phyloP scores from a whole-genome alignment of 2,888 invertebrate species.

The Slavum lentiscoides region DNA sequence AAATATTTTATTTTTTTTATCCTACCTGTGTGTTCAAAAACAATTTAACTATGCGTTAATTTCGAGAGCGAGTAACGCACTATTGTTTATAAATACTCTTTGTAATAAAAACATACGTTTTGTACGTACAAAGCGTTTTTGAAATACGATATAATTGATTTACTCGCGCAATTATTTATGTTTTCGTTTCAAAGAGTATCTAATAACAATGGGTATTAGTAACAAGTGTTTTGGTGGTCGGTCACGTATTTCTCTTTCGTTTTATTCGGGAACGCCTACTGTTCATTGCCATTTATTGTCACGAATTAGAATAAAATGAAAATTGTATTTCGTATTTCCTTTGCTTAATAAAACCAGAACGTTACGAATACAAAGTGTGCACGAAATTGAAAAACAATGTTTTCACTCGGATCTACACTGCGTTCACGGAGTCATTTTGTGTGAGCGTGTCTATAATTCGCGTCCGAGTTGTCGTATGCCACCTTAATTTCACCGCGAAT shows the following conservation, averaged over 20 bases:
- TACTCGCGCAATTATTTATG: background rate
- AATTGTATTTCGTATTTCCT: background rate
- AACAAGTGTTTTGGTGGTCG: conserved; percentile 10
- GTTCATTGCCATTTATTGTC: background rate
- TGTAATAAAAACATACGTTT: too few relatives aligned
- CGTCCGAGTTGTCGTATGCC: too few relatives aligned
- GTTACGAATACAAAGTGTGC: background rate
- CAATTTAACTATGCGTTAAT: too few relatives aligned
- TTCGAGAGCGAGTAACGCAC: too few relatives aligned
- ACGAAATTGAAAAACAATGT: background rate
- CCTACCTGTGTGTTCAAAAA: too few relatives aligned
- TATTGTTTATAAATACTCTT: too few relatives aligned
- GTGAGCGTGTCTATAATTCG: too few relatives aligned
- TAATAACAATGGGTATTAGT: background rate
- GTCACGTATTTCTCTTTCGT: background rate
- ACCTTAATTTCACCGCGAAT: too few relatives aligned
- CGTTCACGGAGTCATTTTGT: too few relatives aligned
- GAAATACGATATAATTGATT: background rate
- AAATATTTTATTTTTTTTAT: too few relatives aligned
- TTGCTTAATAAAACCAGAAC: background rate
- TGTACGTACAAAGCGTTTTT: too few relatives aligned
- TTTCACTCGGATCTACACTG: too few relatives aligned
- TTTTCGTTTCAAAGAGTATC: background rate
- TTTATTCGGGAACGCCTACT: background rate
- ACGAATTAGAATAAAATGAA: background rate